Evolutionary conservation across 1,140 invertebrate genomes (phyloP).

Genomic region (Portunus trituberculatus): DNA sequence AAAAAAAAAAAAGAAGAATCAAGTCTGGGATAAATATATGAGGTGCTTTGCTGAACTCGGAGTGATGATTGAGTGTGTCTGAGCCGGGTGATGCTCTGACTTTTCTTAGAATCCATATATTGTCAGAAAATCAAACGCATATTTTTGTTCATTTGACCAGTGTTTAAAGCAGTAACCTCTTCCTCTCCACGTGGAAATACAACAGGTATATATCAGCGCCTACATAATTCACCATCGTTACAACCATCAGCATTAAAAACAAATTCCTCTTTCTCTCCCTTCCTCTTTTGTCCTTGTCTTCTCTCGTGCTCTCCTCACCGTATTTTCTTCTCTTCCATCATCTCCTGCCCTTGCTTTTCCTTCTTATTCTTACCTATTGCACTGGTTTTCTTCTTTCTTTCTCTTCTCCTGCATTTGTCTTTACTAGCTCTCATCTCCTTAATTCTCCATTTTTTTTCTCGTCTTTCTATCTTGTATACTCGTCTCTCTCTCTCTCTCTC

Average conservation of each 20-base stretch:
- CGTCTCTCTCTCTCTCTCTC: constrained; percentile 22
- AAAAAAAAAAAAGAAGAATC: too few relatives aligned
- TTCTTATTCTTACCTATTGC: not conserved
- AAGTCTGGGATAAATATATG: too few relatives aligned
- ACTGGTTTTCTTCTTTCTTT: not conserved
- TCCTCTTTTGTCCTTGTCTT: not conserved
- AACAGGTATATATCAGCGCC: not conserved
- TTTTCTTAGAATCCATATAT: too few relatives aligned
- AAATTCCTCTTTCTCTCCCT: not conserved
- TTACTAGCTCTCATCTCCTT: not conserved
- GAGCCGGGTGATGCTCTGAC: too few relatives aligned
- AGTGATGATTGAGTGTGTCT: too few relatives aligned
- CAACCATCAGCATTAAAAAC: too few relatives aligned
- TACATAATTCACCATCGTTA: not conserved
- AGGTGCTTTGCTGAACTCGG: too few relatives aligned
- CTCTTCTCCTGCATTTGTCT: not conserved
- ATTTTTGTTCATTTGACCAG: too few relatives aligned
- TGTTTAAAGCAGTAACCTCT: too few relatives aligned
- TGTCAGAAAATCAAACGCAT: too few relatives aligned
- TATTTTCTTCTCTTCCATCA: not conserved
- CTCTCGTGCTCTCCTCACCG: not conserved
- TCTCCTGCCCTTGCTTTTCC: not conserved
- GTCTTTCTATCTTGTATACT: not conserved
- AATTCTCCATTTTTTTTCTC: not conserved
- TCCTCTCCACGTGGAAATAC: too few relatives aligned